Conservation (phyloP, 2,113 vertebrate species). For the Amblyopsis rosae region DNA sequence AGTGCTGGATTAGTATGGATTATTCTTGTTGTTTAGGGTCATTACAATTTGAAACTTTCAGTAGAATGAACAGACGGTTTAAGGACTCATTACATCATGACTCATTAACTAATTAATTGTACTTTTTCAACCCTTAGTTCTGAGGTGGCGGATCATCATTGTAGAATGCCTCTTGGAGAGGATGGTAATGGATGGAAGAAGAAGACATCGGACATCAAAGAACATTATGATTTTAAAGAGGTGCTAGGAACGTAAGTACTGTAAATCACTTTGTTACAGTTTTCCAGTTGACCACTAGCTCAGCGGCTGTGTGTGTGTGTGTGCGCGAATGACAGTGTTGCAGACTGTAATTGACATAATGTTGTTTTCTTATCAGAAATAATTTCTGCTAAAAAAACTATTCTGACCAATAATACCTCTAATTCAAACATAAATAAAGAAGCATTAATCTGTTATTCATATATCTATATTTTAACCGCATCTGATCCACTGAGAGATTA, state of each 20-base stretch:
- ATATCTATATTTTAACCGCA: no score
- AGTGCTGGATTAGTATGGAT: background rate
- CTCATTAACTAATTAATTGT: slow-evolving; percentile 21
- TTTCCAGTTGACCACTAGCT: background rate
- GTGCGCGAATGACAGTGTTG: background rate
- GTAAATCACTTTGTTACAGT: background rate
- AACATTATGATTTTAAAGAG: slow-evolving; percentile 83
- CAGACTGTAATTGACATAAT: background rate
- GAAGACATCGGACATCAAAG: slow-evolving; percentile 82
- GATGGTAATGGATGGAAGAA: slow-evolving; percentile 82
- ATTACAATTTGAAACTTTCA: background rate
- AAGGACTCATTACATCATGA: no score
- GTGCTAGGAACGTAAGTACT: slow-evolving; percentile 81
- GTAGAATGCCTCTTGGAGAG: slow-evolving; percentile 81
- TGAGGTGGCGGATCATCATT: slow-evolving; percentile 63
- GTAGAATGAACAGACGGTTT: no score
- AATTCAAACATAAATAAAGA: no score
- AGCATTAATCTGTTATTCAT: no score
- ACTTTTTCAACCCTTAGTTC: slow-evolving; percentile 43
- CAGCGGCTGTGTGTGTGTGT: background rate
- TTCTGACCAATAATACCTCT: no score
- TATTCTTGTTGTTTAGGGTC: background rate
- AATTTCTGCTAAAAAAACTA: no score
- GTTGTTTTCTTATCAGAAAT: no score
- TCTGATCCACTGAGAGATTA: no score